Conservation (phyloP, 2,888 invertebrate species). For the Icerya purchasi region DNA sequence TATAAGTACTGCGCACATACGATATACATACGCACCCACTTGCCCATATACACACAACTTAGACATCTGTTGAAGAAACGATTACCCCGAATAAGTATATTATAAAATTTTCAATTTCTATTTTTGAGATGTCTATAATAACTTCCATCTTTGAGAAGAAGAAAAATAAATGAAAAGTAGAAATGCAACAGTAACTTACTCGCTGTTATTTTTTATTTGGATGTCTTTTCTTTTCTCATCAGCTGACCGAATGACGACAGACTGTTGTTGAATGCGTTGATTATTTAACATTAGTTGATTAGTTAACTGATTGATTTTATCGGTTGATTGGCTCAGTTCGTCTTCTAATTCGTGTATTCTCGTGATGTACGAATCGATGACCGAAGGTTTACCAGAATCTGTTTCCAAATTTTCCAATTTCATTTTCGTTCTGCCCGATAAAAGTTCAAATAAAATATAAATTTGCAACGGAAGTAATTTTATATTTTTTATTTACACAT, state of each 20-base stretch:
- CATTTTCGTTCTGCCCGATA: constrained; percentile 7
- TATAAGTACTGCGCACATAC: too few species aligned
- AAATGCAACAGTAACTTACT: constrained; percentile 19
- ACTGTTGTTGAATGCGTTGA: constrained; percentile 40
- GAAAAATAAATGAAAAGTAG: too few species aligned
- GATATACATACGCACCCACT: too few species aligned
- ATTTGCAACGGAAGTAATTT: too few species aligned
- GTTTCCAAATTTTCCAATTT: constrained; percentile 6
- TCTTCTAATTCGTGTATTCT: constrained; percentile 34
- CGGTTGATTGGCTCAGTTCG: constrained; percentile 30
- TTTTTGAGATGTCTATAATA: too few species aligned
- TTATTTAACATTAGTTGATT: constrained; percentile 31
- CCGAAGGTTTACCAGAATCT: constrained; percentile 13
- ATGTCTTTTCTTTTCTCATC: constrained; percentile 35
- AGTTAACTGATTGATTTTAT: constrained; percentile 29
- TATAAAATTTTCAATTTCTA: too few species aligned
- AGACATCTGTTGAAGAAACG: too few species aligned
- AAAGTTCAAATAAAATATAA: too few species aligned
- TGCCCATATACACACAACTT: too few species aligned
- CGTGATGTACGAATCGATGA: constrained; percentile 28
- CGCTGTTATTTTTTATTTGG: constrained; percentile 34
- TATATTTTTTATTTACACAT: too few species aligned
- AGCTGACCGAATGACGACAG: constrained; percentile 35
- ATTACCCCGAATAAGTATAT: too few species aligned
- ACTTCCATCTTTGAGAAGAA: too few species aligned